A percentile compares a stretch with the other conserved stretches of the same genome.
Conservation (phyloP, 2,113 vertebrate genomes). For the Tragelaphus imberbis region DNA sequence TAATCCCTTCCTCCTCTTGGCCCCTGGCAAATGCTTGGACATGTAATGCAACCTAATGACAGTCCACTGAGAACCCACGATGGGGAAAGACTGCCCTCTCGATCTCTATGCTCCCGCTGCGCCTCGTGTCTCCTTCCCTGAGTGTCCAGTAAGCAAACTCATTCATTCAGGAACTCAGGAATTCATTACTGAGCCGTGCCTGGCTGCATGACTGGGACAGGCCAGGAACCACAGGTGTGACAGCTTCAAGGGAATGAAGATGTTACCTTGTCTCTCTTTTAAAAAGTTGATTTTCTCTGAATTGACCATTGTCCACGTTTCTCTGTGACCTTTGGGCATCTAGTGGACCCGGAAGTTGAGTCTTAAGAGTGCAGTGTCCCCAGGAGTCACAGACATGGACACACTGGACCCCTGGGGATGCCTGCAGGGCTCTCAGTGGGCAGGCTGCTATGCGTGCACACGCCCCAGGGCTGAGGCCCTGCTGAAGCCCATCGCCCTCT, state of each 20-base stretch:
- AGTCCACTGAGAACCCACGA: fast-evolving
- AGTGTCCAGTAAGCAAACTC: not conserved
- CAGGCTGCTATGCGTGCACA: not conserved
- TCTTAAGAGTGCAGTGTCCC: not conserved
- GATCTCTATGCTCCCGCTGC: fast-evolving
- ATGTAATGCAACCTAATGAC: not conserved
- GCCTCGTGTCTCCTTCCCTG: not conserved
- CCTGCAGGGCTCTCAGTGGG: not conserved
- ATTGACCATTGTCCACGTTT: not conserved
- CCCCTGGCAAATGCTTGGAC: not conserved
- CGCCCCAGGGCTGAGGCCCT: not conserved
- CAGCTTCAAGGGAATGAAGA: not conserved
- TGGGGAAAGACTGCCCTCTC: not conserved
- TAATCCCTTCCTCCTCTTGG: not conserved
- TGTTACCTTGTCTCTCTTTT: not conserved
- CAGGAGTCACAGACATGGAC: not conserved
- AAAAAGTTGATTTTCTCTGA: not conserved
- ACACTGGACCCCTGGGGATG: fast-evolving
- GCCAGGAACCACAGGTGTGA: not conserved
- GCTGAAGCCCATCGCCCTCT: not conserved
- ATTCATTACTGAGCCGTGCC: not conserved
- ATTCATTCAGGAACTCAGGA: not conserved
- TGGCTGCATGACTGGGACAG: not conserved
- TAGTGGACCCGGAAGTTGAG: not conserved
- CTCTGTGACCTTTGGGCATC: not conserved